Conservation (phyloP, 1,140 invertebrate species). For the Argopecten irradians region DNA sequence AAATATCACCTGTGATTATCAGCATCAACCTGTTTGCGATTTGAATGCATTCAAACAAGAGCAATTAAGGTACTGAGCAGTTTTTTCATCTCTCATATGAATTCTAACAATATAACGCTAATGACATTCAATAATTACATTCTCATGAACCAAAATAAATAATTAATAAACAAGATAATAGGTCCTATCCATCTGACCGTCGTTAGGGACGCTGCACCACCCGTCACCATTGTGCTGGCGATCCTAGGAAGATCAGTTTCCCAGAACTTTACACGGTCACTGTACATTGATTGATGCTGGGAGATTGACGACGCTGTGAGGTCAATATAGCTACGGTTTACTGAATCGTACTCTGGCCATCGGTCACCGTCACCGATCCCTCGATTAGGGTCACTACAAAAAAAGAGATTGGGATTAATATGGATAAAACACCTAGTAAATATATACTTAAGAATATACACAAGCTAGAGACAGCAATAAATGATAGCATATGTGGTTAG, state of each 20-base stretch:
- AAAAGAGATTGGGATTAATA: background rate
- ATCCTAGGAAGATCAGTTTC: background rate
- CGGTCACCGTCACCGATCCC: background rate
- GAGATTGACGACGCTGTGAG: background rate
- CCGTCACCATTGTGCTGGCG: background rate
- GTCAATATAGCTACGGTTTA: background rate
- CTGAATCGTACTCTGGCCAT: background rate
- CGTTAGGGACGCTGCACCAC: background rate
- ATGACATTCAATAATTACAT: background rate
- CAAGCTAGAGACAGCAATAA: no score
- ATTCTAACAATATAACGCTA: no score
- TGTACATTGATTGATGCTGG: background rate
- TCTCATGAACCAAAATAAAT: background rate
- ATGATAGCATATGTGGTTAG: no score
- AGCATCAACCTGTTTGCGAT: no score
- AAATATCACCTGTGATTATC: no score
- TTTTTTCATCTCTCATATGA: background rate
- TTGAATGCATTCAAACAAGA: background rate
- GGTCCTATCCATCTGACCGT: background rate
- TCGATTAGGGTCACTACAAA: background rate
- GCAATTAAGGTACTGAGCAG: background rate
- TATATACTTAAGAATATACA: no score
- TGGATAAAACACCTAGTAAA: no score
- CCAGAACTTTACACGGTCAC: background rate
- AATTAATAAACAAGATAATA: background rate